Evolutionary conservation across 2,888 invertebrate genomes (phyloP), one percentile per base, ranked within the genome.

Genomic region (Tribolium freemani): DNA sequence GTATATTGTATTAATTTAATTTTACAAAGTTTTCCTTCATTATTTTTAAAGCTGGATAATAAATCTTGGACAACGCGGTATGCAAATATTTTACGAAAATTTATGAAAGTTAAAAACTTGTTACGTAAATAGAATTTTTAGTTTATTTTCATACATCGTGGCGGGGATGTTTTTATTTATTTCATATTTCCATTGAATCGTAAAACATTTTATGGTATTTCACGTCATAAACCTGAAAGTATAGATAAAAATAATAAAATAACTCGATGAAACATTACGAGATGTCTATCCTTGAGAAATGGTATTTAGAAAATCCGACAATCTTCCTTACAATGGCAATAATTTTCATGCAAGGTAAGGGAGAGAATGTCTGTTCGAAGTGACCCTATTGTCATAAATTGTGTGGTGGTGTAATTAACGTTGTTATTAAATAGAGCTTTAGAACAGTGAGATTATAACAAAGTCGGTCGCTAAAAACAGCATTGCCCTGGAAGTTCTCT

Each of bases 171-270:
- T 51, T 51, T 51, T 51, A 51, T 51, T 51, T 51, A 50, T 50
- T 50, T 50, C 11, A 50, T 51, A 51, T 51, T 51, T 51, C n/a
- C 51, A 20, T 51, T 51, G 21, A 51, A 51, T 51, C 51, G 51
- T 51, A 51, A 51, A 51, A 38, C 16, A 54, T 54, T 54, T 54
- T 54, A 54, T 13, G 26, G n/a, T 20, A 54, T 31, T 54, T 30
- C 54, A 53, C 20, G 26, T n/a, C 53, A 54, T 54, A 54, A 30
- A 54, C 10, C 11, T 5, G 11, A 31, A 54, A 54, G 54, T 30
- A 31, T n/a, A 2, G 54, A 54, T 54, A 54, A 54, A 54, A 54
- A 54, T 54, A 54, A 10, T 26, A 54, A 54, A 54, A 30, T 54
- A 54, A 54, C 54, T 9, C 4, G 9, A 54, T 26, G 54, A 13